A percentile compares a stretch with the other conserved stretches of the same genome.
Evolutionary conservation across 1,140 invertebrate species (phyloP).

Genomic region (Sinella curviseta): DNA sequence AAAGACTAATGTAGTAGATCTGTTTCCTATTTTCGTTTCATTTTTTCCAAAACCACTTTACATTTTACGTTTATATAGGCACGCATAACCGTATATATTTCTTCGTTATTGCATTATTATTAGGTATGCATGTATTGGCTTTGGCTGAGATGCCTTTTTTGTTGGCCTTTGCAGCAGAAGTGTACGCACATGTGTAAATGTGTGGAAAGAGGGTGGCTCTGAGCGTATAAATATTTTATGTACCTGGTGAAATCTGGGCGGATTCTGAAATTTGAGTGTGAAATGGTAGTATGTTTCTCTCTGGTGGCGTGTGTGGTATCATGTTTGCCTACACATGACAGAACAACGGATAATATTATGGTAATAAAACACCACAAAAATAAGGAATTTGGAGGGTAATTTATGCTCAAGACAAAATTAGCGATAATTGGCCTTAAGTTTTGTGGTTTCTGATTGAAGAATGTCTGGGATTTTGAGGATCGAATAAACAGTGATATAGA

Average conservation of each 20-base stretch:
- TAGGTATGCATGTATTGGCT: too few species aligned
- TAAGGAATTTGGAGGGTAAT: too few species aligned
- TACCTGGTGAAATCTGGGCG: slow-evolving; percentile 38
- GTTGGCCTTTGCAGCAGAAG: too few species aligned
- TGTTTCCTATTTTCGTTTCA: not conserved
- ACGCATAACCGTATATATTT: not conserved
- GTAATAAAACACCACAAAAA: too few species aligned
- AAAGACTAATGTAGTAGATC: not conserved
- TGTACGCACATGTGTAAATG: not conserved
- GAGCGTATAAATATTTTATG: slow-evolving; percentile 33
- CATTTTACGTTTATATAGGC: not conserved
- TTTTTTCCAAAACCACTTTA: not conserved
- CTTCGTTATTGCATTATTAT: not conserved
- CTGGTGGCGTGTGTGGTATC: not conserved
- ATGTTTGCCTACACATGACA: too few species aligned
- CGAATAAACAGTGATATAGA: too few species aligned
- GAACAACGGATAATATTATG: too few species aligned
- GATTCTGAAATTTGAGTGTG: slow-evolving; percentile 30
- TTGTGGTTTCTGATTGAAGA: too few species aligned
- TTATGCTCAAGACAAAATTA: too few species aligned
- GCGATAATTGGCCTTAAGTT: too few species aligned
- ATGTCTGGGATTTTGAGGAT: too few species aligned
- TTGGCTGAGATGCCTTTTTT: too few species aligned
- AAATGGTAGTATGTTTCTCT: not conserved
- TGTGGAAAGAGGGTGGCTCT: not conserved